phyloP scores from a whole-genome alignment of 2,888 invertebrate genomes.

The Eudemis profundana region DNA sequence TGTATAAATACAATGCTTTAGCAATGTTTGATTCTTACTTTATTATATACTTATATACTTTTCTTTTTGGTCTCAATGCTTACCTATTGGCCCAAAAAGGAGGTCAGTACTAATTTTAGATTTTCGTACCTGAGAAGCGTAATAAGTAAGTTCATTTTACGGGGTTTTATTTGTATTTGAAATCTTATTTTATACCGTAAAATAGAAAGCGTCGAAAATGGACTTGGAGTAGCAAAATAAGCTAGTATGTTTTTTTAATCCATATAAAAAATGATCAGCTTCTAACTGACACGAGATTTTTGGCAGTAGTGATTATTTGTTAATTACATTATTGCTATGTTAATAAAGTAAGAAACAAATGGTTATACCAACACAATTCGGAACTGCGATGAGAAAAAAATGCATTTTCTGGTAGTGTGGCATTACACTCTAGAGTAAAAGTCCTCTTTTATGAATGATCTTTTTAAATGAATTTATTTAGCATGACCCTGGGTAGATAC shows the following conservation, averaged over 20 bases:
- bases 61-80: slow-evolving; percentile 30
- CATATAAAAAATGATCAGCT: too few relatives aligned
- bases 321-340: slow-evolving; percentile 5
- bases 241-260: background rate
- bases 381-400: background rate
- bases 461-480: too few relatives aligned
- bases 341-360: slow-evolving; percentile 33
- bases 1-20: background rate
- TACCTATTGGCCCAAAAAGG: slow-evolving; percentile 33
- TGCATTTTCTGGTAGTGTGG: too few relatives aligned
- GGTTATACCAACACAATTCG: background rate
- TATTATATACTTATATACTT: slow-evolving; percentile 28
- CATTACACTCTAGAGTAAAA: too few relatives aligned
- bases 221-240: background rate
- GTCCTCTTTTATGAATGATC: too few relatives aligned
- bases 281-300: background rate
- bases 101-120: slow-evolving; percentile 30
- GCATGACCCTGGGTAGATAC: too few relatives aligned
- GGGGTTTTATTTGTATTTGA: too few relatives aligned
- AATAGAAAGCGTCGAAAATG: background rate
- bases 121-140: background rate
- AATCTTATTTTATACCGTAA: background rate
- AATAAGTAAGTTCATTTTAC: too few relatives aligned
- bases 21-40: slow-evolving; percentile 31
- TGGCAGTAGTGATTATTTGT: background rate